Base-by-base conservation (phyloP, 1,140 invertebrate species). In the Lepeophtheirus salmonis region DNA sequence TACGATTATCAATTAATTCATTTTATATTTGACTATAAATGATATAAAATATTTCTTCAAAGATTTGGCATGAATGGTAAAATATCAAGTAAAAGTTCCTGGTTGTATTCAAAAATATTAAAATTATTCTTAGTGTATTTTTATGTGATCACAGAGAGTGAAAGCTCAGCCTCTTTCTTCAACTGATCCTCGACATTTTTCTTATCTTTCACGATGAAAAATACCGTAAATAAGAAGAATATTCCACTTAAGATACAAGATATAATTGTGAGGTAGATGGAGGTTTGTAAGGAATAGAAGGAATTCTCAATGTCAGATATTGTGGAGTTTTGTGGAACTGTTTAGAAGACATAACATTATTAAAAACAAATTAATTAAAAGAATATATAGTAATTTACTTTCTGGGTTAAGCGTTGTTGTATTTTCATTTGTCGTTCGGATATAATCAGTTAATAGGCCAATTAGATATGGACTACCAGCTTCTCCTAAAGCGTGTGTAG, bases 391-490 rank as follows among this genome's bases (percentile, higher is more conserved):
- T 41, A 41, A 41, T n/a, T 41, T n/a, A 41, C 30, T 6, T 41
- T 41, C 30, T 10, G 30, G 30, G n/a, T 41, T 41, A n/a, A 10
- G n/a, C 6, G 30, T 41, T n/a, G 30, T 41, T 10, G 6, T 41
- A 41, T 41, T 41, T n/a, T 41, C 6, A n/a, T 6, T 10, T 6
- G 30, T 10, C 6, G 30, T 20, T 13, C 21, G n/a, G 18, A 54
- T 14, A 23, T 14, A 54, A 12, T 24, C 52, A 14, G 52, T 80
- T 77, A 92, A 88, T 66, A 85, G 70, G 69, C 90, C 89, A 67
- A 94, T 81, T 61, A 94, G 76, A 69, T 89, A 95, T 0, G 90
- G 89, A 73, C 88, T 92, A 25, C 86, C 84, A 48, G 89, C 90
- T 75, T 95, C 90, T 14, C 90, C 90, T 26, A 95, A 75, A 30